phyloP scores from a whole-genome alignment of 2,113 vertebrate genomes.

The Dicrurus megarhynchus region DNA sequence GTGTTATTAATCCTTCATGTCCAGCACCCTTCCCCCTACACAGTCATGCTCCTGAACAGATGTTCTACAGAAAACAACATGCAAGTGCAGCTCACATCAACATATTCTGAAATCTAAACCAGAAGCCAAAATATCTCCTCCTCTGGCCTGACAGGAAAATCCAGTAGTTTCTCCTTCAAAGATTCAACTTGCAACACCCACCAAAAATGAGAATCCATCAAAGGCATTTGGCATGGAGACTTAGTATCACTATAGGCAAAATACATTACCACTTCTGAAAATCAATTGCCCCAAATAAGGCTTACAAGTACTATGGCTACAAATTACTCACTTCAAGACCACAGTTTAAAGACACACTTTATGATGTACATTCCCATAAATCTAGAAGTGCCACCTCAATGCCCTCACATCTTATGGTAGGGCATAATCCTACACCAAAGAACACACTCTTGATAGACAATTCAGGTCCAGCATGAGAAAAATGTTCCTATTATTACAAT shows the following conservation, averaged over 20 bases:
- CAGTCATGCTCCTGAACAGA: not conserved
- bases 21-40: not conserved
- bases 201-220: not conserved
- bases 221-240: fast-evolving
- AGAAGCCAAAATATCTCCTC: not conserved
- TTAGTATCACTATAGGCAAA: not conserved
- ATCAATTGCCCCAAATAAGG: not conserved
- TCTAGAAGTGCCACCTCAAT: not conserved
- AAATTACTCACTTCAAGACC: not conserved
- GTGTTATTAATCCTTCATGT: not conserved
- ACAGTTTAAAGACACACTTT: not conserved
- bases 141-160: not conserved
- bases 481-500: not conserved
- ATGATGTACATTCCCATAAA: not conserved
- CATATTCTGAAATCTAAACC: not conserved
- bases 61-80: not conserved
- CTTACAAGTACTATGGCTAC: not conserved
- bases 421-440: not conserved
- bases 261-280: not conserved
- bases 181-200: not conserved
- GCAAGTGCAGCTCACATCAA: not conserved
- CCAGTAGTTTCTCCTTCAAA: not conserved
- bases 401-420: fast-evolving
- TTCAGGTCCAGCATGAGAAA: not conserved
- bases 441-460: not conserved